Evolutionary conservation across 2,797 vertebrate genomes (phyloP).

Genomic region (Esox masquinongy): DNA sequence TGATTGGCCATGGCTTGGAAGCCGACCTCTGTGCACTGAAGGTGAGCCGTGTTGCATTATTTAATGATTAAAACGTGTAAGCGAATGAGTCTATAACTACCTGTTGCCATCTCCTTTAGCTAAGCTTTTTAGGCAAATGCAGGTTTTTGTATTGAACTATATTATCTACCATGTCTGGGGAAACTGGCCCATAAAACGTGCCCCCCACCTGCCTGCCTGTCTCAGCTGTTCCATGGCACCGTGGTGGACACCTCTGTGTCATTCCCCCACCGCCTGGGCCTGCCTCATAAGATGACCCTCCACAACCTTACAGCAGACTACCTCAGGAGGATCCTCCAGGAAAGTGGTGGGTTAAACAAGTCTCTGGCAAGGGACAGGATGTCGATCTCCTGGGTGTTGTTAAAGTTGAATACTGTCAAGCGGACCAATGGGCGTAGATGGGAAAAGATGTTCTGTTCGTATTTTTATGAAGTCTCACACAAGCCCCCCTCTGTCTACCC

Average conservation of each 20-base stretch:
- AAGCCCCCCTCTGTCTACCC: not conserved
- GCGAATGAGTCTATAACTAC: not conserved
- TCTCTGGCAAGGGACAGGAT: not conserved
- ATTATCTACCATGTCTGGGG: not conserved
- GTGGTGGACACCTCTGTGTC: conserved; percentile 79
- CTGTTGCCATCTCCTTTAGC: not conserved
- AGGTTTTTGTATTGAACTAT: no score
- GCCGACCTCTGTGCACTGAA: conserved; percentile 79
- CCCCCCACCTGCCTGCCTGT: conserved; percentile 32
- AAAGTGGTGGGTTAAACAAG: conserved; percentile 74
- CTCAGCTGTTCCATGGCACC: conserved; percentile 77
- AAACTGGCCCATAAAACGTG: conserved; percentile 1
- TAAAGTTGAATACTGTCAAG: not conserved
- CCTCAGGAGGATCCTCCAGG: conserved; percentile 79
- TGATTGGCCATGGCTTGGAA: conserved; percentile 81
- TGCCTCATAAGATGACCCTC: conserved; percentile 78
- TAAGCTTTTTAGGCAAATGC: not conserved
- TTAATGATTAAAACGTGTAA: not conserved
- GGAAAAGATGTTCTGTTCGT: not conserved
- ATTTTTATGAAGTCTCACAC: not conserved
- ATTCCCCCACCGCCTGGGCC: conserved; percentile 80
- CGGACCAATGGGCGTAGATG: not conserved
- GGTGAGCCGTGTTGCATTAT: conserved; percentile 65
- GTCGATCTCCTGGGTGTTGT: not conserved
- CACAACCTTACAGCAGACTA: conserved; percentile 76